These are phyloP conservation scores for Neoseiulus cucumeris DNA, from an alignment of 1,140 invertebrate species.

Conservation along the genomic window DNA sequence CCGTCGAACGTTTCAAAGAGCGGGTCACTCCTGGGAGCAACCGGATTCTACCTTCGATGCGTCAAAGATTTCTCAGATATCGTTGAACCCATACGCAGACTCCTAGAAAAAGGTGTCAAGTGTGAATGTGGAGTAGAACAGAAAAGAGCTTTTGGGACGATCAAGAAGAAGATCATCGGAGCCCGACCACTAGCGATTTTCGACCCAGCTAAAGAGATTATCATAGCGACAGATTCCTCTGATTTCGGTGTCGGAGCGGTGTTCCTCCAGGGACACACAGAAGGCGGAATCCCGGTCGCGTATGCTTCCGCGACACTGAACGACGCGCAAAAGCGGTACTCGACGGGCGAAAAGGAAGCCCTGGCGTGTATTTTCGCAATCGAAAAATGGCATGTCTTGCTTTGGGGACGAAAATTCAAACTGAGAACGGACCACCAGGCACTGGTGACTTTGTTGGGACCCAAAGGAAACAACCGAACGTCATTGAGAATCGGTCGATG, in stretches of 20 bases:
- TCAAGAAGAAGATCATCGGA: not conserved
- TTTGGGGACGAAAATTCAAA: not conserved
- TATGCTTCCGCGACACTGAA: slow-evolving; percentile 21
- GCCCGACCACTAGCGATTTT: not conserved
- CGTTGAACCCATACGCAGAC: not conserved
- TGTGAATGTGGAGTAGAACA: not conserved
- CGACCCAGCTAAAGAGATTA: not conserved
- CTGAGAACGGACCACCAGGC: not conserved
- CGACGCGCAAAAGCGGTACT: slow-evolving; percentile 27
- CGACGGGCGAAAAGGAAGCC: slow-evolving; percentile 31
- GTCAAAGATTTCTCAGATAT: not conserved
- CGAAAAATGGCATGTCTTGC: not conserved
- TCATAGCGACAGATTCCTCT: not conserved
- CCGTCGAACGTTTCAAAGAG: not conserved
- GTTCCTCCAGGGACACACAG: not conserved
- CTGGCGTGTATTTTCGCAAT: slow-evolving; percentile 17
- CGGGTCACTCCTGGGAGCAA: not conserved
- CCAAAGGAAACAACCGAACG: not conserved
- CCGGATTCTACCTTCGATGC: not conserved
- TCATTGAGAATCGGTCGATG: not conserved
- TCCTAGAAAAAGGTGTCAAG: not conserved
- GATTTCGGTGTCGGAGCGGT: not conserved
- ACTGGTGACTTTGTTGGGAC: not conserved
- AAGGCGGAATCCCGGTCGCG: not conserved
- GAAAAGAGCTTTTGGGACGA: not conserved